Evolutionary conservation across 92 coral and sea anemone genomes (phyloP), one percentile per base, ranked within the genome.

Genomic region (Siderastrea siderea): DNA sequence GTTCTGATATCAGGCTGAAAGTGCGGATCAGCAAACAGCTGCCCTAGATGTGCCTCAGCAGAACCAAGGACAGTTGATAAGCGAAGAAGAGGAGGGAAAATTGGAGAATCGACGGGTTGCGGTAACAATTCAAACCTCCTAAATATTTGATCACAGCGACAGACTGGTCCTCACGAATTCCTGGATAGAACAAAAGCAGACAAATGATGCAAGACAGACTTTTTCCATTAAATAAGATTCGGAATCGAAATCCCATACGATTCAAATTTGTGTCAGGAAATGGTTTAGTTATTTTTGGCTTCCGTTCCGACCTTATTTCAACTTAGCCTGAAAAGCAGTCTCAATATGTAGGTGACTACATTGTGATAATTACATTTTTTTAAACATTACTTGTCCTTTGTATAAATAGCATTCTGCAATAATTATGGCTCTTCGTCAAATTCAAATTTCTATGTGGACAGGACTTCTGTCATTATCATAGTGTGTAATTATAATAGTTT

Each of bases 101-200:
- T 47, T 73, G 77, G 77, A 73, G 61, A 73, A 73, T 73, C 61
- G n/a, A 73, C 60, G 60, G n/a, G 77, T 73, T 73, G 77, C 61
- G 77, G 77, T 73, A 73, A 50, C 4, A 73, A 52, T 73, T 0
- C 38, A 52, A 6, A 3, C 44, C 47, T 67, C 6, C 59, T 52
- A 47, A 49, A 49, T 13, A 52, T 73, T 73, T 17, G 16, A 6
- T 50, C 16, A 44, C 16, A 19, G 58, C 19, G 48, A 19, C 11
- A 13, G 57, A 17, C 2, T 47, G 4, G 58, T 47, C 6, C 8
- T 72, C 13, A 48, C 13, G n/a, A n/a, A 7, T 72, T 7, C 59
- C 6, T 47, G 11, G 11, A 26, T 50, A 68, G 49, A 2, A 68
- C 19, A 11, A n/a, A n/a, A n/a, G n/a, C n/a, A n/a, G n/a, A n/a